Evolutionary conservation across 2,888 invertebrate species (phyloP).

Genomic region (Drosophila nigricruria): DNA sequence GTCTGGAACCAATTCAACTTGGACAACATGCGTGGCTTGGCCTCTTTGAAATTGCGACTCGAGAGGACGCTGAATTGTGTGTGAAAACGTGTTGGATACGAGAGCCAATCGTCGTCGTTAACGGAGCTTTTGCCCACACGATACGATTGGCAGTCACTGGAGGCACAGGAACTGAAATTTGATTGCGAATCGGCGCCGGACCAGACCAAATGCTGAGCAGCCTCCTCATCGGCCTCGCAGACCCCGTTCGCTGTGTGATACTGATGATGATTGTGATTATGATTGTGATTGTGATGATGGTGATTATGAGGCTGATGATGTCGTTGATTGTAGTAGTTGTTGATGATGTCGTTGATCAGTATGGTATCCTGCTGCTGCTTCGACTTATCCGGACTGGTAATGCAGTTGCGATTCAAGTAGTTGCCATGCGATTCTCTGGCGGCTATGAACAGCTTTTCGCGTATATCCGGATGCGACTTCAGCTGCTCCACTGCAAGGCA

Average conservation of each 20-base stretch:
- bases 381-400: conserved; percentile 48
- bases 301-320: conserved; percentile 49
- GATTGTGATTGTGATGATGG: conserved; percentile 36
- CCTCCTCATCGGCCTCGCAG: conserved; percentile 74
- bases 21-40: conserved; percentile 91
- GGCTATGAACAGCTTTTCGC: conserved; percentile 89
- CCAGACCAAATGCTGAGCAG: conserved; percentile 89
- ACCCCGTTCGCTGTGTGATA: conserved; percentile 61
- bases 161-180: conserved; percentile 88
- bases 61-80: conserved; percentile 92
- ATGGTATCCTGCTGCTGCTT: conserved; percentile 73
- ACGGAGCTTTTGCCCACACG: conserved; percentile 46
- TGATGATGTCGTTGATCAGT: conserved; percentile 81
- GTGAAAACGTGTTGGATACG: conserved; percentile 92
- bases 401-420: conserved; percentile 82
- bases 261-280: conserved; percentile 3
- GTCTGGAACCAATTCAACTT: conserved; percentile 92
- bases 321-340: conserved; percentile 78
- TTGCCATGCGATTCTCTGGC: conserved; percentile 88
- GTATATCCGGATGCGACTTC: conserved; percentile 89
- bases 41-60: conserved; percentile 91
- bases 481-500: conserved; percentile 89
- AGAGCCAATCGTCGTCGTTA: conserved; percentile 86
- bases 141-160: conserved; percentile 85
- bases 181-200: conserved; percentile 88